A percentile compares a stretch with the other conserved stretches of the same genome.
phyloP scores from a whole-genome alignment of 2,113 vertebrate species.

The Barbus barbus region DNA sequence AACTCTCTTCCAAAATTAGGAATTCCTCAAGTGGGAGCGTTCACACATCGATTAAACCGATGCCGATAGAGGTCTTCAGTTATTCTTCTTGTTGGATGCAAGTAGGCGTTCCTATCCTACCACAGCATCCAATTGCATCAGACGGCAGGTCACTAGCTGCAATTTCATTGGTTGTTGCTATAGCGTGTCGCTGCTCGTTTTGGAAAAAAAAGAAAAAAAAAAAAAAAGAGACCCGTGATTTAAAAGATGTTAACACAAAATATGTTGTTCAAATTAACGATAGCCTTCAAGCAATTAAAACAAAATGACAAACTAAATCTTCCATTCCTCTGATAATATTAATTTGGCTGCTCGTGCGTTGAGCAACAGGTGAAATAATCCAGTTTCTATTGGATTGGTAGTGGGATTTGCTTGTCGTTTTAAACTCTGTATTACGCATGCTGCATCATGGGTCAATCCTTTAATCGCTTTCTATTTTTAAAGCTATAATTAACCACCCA shows the following conservation, averaged over 20 bases:
- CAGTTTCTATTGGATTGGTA: conserved; percentile 39
- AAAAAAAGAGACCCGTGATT: background rate
- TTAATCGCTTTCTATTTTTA: conserved; percentile 31
- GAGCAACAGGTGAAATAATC: conserved; percentile 38
- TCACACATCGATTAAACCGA: background rate
- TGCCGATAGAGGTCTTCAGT: too few species aligned
- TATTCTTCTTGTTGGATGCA: background rate
- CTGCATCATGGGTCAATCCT: conserved; percentile 18
- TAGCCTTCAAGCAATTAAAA: background rate
- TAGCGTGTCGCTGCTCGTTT: background rate
- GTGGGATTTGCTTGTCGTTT: conserved; percentile 45
- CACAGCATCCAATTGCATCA: background rate
- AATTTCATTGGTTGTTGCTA: background rate
- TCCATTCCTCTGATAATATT: background rate
- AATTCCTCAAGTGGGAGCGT: background rate
- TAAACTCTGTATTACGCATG: conserved; percentile 15
- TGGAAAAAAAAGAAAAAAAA: background rate
- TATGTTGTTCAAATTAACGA: background rate
- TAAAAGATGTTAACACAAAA: background rate
- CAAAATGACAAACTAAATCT: background rate
- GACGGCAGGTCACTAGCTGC: too few species aligned
- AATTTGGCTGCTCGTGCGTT: background rate
- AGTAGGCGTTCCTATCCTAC: background rate
- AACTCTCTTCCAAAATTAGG: background rate
- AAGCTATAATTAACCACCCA: conserved; percentile 48